phyloP scores from a whole-genome alignment of 2,797 vertebrate genomes.

The Macroramphosus scolopax region DNA sequence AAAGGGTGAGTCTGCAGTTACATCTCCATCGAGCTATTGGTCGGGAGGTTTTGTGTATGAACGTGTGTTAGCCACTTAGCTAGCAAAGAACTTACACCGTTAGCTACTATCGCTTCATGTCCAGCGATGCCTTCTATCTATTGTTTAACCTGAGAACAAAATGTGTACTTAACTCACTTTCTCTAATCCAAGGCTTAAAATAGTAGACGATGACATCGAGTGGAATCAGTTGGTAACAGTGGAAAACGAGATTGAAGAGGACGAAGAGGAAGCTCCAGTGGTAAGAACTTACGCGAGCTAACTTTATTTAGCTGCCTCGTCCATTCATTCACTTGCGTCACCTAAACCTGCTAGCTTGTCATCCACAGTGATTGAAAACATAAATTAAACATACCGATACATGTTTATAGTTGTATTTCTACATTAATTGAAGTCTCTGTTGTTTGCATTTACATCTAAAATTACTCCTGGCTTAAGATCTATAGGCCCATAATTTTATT shows the following conservation, averaged over 20 bases:
- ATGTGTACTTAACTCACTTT: neutral
- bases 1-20: slow-evolving; percentile 62
- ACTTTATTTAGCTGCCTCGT: neutral
- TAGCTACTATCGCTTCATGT: neutral
- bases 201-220: slow-evolving; percentile 90
- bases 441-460: too few species aligned
- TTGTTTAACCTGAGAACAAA: neutral
- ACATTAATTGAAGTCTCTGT: too few species aligned
- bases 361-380: too few species aligned
- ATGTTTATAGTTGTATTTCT: too few species aligned
- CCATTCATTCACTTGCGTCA: slow-evolving; percentile 5
- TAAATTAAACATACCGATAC: too few species aligned
- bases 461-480: too few species aligned
- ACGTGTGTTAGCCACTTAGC: slow-evolving; percentile 22
- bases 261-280: slow-evolving; percentile 86
- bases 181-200: slow-evolving; percentile 80
- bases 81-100: slow-evolving; percentile 19
- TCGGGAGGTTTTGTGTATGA: neutral
- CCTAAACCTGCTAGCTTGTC: too few species aligned
- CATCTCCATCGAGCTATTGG: neutral
- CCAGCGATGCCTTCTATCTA: neutral
- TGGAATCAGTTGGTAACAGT: slow-evolving; percentile 78
- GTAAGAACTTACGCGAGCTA: slow-evolving; percentile 51
- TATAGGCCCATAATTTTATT: too few species aligned
- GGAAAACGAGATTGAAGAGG: slow-evolving; percentile 72